Base-by-base conservation (phyloP, 2,113 vertebrate genomes). In the Muscicapa adusta region DNA sequence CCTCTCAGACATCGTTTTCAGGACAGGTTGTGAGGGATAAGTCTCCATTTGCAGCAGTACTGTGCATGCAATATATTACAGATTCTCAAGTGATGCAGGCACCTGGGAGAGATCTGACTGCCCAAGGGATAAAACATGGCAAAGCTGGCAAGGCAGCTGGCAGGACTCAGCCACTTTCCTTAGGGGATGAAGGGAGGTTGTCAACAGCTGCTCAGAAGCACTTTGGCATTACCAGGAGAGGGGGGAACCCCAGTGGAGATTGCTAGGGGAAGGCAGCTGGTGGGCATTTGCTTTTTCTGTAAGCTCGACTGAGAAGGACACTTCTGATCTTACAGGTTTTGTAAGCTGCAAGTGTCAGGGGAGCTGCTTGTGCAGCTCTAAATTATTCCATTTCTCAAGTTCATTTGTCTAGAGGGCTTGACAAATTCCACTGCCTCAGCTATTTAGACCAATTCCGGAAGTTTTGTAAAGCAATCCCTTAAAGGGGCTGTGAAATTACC, bases 1-100 rank as follows among this genome's bases (percentile, higher is more conserved):
- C 20, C 38, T 74, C 34, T 66, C 18, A 63, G 28, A 26, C 1
- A 3, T 0, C 17, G 33, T 16, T 70, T 70, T 74, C 14, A 78
- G 36, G 24, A 51, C 8, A 50, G 12, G 22, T 2, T 78, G 33
- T 12, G 34, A 77, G 15, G 22, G 6, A 24, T 17, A 70, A 54
- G 5, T 23, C 16, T 70, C 34, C 2, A 1, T 33, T 36, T 38
- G 17, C 29, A 78, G 34, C 6, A 67, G 33, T 11, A 54, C 25
- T 5, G 18, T 25, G 17, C 3, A 3, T 25, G 8, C 16, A 43
- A 10, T 14, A 8, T 23, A 9, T 53, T 48, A 23, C 0, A 0
- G 34, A 18, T 36, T 62, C 42, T 62, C 34, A 29, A 2, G 34
- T 19, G 23, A 40, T 14, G 31, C 48, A n/a, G 58, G n/a, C 36